Conservation (phyloP, 2,888 invertebrate genomes). For the Harpagoxenus sublaevis region DNA sequence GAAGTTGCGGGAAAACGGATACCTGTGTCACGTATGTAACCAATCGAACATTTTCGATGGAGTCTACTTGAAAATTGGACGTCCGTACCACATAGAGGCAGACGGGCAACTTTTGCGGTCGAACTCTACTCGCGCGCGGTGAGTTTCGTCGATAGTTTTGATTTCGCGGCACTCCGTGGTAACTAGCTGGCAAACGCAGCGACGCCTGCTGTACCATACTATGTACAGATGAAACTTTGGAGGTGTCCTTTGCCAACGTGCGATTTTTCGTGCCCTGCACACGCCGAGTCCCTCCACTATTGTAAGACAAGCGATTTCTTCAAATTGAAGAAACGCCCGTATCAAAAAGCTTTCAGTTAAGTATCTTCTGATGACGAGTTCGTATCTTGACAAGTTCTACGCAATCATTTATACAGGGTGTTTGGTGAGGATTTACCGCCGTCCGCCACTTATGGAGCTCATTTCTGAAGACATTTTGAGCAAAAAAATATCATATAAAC, state of each 20-base stretch:
- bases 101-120: conserved; percentile 30
- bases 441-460: too few relatives aligned
- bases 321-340: not conserved
- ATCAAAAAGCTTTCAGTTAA: not conserved
- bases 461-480: too few relatives aligned
- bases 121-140: conserved; percentile 42
- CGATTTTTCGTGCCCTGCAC: conserved; percentile 39
- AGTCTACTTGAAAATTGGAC: conserved; percentile 50
- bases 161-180: conserved; percentile 56
- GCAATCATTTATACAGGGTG: not conserved
- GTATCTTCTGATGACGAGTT: not conserved
- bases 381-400: not conserved
- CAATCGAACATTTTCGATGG: conserved; percentile 49
- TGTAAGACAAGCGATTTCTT: not conserved
- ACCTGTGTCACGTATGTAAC: conserved; percentile 54
- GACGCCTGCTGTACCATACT: not conserved
- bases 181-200: conserved; percentile 63
- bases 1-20: conserved; percentile 26
- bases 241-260: conserved; percentile 6
- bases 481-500: too few relatives aligned
- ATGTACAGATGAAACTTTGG: conserved; percentile 44
- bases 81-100: conserved; percentile 4
- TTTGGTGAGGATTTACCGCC: too few relatives aligned
- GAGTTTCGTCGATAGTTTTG: conserved; percentile 70
- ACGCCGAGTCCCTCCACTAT: not conserved